Conservation (phyloP, 2,888 invertebrate genomes). For the Rhagophthalmus giganteus region DNA sequence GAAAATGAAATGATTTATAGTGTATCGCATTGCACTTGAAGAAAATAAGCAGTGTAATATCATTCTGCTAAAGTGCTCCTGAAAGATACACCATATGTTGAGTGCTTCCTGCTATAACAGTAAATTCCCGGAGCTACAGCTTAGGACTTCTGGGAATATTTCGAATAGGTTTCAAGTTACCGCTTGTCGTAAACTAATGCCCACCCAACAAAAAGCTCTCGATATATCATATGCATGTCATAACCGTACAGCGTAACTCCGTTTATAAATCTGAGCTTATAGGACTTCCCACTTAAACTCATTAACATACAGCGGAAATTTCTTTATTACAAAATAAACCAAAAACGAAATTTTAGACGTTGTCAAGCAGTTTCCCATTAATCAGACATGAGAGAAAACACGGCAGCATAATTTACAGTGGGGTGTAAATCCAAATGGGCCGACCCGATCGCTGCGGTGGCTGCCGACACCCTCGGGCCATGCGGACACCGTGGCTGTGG, state of each 20-base stretch:
- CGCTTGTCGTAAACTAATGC: slow-evolving; percentile 16
- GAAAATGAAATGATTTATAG: slow-evolving; percentile 13
- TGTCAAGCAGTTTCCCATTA: slow-evolving; percentile 32
- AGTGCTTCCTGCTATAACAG: slow-evolving; percentile 43
- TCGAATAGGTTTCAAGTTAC: slow-evolving; percentile 21
- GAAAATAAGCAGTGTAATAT: slow-evolving; percentile 28
- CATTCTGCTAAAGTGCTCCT: slow-evolving; percentile 36
- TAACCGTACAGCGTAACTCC: neutral
- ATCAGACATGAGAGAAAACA: slow-evolving; percentile 23
- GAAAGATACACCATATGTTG: slow-evolving; percentile 44
- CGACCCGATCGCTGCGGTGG: slow-evolving; percentile 27
- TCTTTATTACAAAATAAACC: slow-evolving; percentile 17
- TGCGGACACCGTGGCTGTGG: slow-evolving; percentile 26
- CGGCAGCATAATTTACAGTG: slow-evolving; percentile 26
- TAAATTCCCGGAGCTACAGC: slow-evolving; percentile 39
- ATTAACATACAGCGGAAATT: slow-evolving; percentile 13
- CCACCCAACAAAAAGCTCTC: slow-evolving; percentile 14
- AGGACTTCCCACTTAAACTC: slow-evolving; percentile 3
- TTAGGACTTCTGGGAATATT: slow-evolving; percentile 27
- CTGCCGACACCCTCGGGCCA: slow-evolving; percentile 29
- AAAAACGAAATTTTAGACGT: slow-evolving; percentile 28
- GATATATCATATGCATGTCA: slow-evolving; percentile 8
- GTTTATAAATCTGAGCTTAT: slow-evolving; percentile 7
- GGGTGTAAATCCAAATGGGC: slow-evolving; percentile 30
- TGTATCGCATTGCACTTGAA: slow-evolving; percentile 15